Percentiles rank a stretch among this genome's conserved stretches.
Evolutionary conservation across 2,797 vertebrate species (phyloP).

Genomic region (Falco rusticolus): DNA sequence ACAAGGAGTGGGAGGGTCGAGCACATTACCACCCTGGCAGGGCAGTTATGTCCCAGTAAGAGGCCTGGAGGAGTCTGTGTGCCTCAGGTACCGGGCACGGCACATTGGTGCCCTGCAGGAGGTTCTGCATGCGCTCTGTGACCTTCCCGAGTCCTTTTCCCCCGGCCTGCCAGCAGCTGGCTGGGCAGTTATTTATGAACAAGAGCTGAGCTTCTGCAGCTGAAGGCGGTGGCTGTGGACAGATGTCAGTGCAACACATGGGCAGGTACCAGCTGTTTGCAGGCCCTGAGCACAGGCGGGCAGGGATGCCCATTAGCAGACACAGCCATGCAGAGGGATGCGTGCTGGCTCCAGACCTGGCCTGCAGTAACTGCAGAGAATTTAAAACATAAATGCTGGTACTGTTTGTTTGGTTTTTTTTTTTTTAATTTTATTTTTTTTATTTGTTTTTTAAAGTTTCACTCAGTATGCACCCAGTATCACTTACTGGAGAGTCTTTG

Average conservation of each 20-base stretch:
- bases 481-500: background rate
- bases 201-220: background rate
- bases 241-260: slow-evolving; percentile 9
- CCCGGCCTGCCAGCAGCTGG: background rate
- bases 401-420: too few species aligned
- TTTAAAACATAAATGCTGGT: background rate
- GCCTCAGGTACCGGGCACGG: background rate
- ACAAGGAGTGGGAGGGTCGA: background rate
- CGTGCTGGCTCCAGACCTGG: background rate
- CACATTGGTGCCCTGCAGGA: background rate
- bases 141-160: background rate
- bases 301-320: background rate
- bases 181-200: background rate
- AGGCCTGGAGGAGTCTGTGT: background rate
- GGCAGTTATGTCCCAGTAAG: background rate
- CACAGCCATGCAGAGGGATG: background rate
- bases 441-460: background rate
- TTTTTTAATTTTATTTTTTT: background rate
- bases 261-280: background rate
- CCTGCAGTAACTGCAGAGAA: background rate
- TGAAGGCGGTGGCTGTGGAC: slow-evolving; percentile 6
- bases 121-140: background rate
- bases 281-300: background rate
- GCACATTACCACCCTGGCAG: background rate
- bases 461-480: background rate